phyloP scores from a whole-genome alignment of 2,888 invertebrate genomes.

The Athalia cordata region DNA sequence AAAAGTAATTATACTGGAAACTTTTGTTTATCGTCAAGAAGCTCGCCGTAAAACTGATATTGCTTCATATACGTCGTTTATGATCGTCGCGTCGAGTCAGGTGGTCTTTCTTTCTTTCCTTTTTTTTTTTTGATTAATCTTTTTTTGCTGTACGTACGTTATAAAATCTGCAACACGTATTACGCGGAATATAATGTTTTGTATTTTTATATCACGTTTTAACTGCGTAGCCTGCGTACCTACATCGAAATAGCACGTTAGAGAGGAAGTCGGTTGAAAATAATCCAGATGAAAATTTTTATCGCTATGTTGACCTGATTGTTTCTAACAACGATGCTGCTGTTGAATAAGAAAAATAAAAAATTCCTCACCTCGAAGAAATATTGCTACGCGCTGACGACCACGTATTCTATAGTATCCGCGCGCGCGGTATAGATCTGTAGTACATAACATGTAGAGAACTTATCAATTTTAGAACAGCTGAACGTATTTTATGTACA shows the following conservation, averaged over 20 bases:
- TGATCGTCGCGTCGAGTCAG: too few relatives aligned
- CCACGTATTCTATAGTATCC: neutral
- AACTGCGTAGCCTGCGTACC: neutral
- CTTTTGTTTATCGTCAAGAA: too few relatives aligned
- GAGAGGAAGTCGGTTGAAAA: slow-evolving; percentile 21
- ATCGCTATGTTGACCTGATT: slow-evolving; percentile 41
- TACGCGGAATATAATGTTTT: neutral
- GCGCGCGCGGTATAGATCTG: neutral
- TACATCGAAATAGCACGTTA: neutral
- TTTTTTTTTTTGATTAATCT: too few relatives aligned
- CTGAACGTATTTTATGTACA: slow-evolving; percentile 9
- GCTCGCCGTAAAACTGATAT: too few relatives aligned
- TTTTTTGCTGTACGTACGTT: too few relatives aligned
- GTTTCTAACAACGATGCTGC: neutral
- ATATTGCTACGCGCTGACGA: too few relatives aligned
- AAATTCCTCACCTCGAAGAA: neutral
- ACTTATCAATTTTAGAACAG: slow-evolving; percentile 31
- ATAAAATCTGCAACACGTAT: too few relatives aligned
- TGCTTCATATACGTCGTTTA: too few relatives aligned
- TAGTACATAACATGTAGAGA: neutral
- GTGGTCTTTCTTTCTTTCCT: too few relatives aligned
- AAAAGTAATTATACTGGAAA: too few relatives aligned
- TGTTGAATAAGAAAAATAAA: neutral
- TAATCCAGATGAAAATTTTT: slow-evolving; percentile 15
- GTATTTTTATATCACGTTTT: neutral